Evolutionary conservation across 2,113 vertebrate species (phyloP), one percentile per base, ranked within the genome.

Genomic region (Coptodon bakossiorum): DNA sequence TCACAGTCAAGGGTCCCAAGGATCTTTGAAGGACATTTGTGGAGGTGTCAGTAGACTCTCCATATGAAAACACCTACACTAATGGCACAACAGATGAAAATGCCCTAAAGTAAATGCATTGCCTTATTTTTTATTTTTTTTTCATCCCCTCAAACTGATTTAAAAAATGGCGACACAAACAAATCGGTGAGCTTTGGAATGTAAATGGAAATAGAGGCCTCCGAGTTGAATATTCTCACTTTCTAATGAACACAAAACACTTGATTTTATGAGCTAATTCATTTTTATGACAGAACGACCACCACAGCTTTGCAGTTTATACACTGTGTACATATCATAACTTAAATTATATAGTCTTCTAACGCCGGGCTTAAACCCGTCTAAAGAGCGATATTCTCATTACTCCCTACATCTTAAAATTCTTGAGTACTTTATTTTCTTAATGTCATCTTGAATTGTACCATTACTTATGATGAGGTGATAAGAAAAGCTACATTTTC

Each of bases 361-460:
- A 48, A 48, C 0, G 9, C 14, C 17, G 43, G 43, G 43, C 19
- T 68, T 38, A 38, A 48, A 48, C 14, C 29, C 4, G 0, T 29
- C 43, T 24, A 6, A 48, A 48, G 22, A 76, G 29, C 4, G 0
- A 17, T 48, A 16, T 73, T 45, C 8, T 29, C 68, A 48, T 29
- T 45, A 45, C 22, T 45, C 0, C 1, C 22, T 0, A 16, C 14
- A 27, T 73, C 68, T 45, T 73, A 45, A 27, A 16, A 73, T 73
- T 45, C 22, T 45, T 10, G 22, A 48, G 5, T 71, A 71, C n/a
- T 3, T 68, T 24, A 40, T 22, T 68, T 71, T 71, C 22, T 27
- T 24, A 66, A 43, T 45, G 66, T 43, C 13, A 45, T 73, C 36
- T 73, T 43, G 22, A 73, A 73, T 73, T 43, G 22, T 73, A 73